phyloP scores from a whole-genome alignment of 2,797 vertebrate species.

The Monodelphis domestica region DNA sequence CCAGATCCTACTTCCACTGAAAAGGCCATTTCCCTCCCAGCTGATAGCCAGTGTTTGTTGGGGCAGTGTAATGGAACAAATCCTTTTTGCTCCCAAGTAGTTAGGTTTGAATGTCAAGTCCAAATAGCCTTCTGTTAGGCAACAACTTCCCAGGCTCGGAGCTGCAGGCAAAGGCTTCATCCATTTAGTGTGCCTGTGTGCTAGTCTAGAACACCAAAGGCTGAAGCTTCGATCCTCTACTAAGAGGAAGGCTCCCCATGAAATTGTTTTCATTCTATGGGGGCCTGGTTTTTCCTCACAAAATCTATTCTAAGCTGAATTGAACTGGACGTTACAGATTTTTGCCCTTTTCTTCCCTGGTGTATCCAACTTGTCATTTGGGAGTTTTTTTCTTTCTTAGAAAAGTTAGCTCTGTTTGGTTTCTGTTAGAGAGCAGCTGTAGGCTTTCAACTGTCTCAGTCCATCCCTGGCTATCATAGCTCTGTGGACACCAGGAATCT shows the following conservation, averaged over 20 bases:
- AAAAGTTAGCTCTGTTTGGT: background rate
- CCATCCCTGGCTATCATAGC: background rate
- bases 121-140: background rate
- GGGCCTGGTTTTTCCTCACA: background rate
- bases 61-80: background rate
- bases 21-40: background rate
- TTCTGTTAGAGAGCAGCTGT: background rate
- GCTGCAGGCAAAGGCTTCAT: background rate
- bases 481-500: background rate
- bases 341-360: background rate
- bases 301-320: background rate
- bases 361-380: background rate
- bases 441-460: background rate
- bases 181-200: background rate
- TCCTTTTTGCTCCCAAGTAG: background rate
- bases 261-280: background rate
- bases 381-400: background rate
- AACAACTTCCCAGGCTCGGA: background rate
- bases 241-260: background rate
- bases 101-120: background rate
- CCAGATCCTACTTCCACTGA: background rate
- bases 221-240: no score
- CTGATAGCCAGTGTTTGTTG: background rate
- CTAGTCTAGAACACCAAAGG: background rate
- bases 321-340: background rate